Evolutionary conservation across 2,888 invertebrate genomes (phyloP).

Genomic region (Aporophyla nigra): DNA sequence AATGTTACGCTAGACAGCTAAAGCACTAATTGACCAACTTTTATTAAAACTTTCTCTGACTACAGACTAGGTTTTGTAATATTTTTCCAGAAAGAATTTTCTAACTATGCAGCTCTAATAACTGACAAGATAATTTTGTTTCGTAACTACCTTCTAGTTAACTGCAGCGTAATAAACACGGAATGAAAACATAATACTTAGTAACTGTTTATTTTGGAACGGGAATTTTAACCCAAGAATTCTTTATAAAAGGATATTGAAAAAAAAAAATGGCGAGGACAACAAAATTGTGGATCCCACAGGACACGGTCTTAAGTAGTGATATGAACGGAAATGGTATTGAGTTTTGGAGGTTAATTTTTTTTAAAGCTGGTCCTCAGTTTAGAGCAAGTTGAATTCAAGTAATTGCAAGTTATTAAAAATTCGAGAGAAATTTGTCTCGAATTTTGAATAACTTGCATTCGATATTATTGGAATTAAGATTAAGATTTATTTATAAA

Average conservation of each 20-base stretch:
- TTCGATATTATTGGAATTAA: not conserved
- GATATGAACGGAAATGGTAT: too few relatives aligned
- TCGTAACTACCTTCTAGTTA: slow-evolving; percentile 11
- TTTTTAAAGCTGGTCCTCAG: too few relatives aligned
- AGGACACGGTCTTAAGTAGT: too few relatives aligned
- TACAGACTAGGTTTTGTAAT: slow-evolving; percentile 7
- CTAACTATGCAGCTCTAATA: slow-evolving; percentile 25
- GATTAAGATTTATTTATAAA: too few relatives aligned
- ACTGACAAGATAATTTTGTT: slow-evolving; percentile 23
- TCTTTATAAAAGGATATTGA: not conserved
- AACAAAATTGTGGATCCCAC: not conserved
- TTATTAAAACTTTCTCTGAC: slow-evolving; percentile 11
- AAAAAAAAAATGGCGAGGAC: not conserved
- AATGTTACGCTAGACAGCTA: slow-evolving; percentile 13
- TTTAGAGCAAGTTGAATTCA: too few relatives aligned
- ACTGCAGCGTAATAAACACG: slow-evolving; percentile 9
- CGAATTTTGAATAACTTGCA: not conserved
- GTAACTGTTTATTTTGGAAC: not conserved
- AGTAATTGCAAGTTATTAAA: too few relatives aligned
- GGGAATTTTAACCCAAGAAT: not conserved
- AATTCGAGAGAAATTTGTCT: not conserved
- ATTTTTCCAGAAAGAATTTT: slow-evolving; percentile 29
- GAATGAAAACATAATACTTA: not conserved
- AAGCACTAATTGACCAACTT: slow-evolving; percentile 21
- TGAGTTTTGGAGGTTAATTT: too few relatives aligned